Percentiles rank a stretch among this genome's conserved stretches.
These are phyloP conservation scores for Megaceryle torquata DNA, from an alignment of 2,113 vertebrate genomes.

Conservation along the genomic window DNA sequence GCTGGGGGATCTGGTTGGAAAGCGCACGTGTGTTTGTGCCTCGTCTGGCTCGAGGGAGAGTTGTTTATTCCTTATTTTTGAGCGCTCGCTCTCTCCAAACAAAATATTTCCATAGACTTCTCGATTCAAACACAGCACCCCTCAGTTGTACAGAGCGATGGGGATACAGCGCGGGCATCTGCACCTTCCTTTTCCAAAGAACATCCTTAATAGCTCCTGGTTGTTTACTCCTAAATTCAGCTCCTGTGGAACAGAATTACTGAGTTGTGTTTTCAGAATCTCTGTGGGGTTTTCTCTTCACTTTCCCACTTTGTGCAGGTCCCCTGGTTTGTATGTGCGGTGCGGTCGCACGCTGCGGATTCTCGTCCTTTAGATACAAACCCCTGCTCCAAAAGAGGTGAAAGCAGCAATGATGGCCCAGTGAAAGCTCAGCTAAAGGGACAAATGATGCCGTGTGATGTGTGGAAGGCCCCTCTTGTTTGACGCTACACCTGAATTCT, in stretches of 20 bases:
- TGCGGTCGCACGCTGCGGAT: neutral
- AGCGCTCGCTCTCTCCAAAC: neutral
- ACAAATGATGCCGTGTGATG: neutral
- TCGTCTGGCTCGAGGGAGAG: neutral
- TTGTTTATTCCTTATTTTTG: neutral
- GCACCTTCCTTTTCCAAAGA: neutral
- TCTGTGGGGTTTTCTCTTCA: neutral
- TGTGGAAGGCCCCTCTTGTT: fast-evolving
- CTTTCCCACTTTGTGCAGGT: neutral
- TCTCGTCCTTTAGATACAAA: neutral
- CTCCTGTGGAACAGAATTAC: neutral
- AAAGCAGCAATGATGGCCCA: fast-evolving
- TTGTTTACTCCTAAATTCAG: neutral
- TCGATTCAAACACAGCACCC: neutral
- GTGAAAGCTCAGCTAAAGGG: neutral
- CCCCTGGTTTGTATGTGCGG: neutral
- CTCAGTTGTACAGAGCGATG: neutral
- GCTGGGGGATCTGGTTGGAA: neutral
- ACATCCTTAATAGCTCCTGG: neutral
- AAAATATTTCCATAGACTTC: neutral
- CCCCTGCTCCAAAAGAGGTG: neutral
- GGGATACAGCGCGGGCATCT: neutral
- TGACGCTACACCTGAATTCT: neutral
- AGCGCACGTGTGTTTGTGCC: neutral
- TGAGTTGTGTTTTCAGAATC: neutral